A percentile compares a stretch with the other conserved stretches of the same genome.
Evolutionary conservation across 2,113 vertebrate species (phyloP).

Genomic region (Ceyx margarethae): DNA sequence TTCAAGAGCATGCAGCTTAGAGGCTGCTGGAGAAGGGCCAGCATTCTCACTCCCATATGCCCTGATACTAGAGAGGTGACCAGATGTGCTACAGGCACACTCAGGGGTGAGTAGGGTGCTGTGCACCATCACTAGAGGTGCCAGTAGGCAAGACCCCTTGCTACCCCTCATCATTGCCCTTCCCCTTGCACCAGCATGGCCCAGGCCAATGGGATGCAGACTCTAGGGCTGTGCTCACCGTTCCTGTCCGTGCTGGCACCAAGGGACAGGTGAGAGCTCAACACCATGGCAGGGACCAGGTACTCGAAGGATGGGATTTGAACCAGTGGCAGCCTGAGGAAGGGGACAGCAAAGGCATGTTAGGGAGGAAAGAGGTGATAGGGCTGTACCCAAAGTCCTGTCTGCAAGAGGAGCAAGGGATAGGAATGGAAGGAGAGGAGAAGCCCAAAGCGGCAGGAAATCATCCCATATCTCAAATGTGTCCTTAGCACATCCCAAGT

Average conservation of each 20-base stretch:
- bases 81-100: background rate
- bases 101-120: background rate
- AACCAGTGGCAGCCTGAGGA: conserved; percentile 80
- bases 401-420: background rate
- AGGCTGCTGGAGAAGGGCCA: background rate
- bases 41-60: background rate
- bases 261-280: conserved; percentile 66
- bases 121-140: background rate
- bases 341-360: background rate
- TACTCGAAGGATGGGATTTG: conserved; percentile 84
- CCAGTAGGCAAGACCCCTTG: background rate
- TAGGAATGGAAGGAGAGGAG: background rate
- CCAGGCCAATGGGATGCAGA: background rate
- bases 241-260: conserved; percentile 43
- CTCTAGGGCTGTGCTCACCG: conserved; percentile 65
- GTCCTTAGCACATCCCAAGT: background rate
- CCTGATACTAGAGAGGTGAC: background rate
- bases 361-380: background rate
- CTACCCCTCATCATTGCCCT: background rate
- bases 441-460: background rate
- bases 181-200: background rate
- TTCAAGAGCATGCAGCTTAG: fast-evolving
- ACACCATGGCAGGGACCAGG: conserved; percentile 78
- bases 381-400: background rate
- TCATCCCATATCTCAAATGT: background rate